Evolutionary conservation across 2,888 invertebrate genomes (phyloP), one percentile per base, ranked within the genome.

Genomic region (Hydrotaea diabolus): DNA sequence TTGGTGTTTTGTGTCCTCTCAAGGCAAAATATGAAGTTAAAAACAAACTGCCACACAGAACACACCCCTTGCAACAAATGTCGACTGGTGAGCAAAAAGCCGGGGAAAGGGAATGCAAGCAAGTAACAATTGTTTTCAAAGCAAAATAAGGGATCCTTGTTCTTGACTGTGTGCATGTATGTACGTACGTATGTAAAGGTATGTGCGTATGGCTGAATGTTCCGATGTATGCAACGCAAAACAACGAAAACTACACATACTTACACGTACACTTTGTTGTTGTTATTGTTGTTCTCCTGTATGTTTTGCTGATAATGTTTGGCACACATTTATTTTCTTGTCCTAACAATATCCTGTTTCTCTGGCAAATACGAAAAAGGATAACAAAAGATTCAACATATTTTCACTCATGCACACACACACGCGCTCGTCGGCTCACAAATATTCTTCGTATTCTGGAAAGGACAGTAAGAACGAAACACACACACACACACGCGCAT

Each of bases 291-390:
- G 21, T 79, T 49, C n/a, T n/a, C n/a, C n/a, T n/a, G n/a, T 49
- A 43, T 72, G 59, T 46, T 43, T 43, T 21, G 66, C 43, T 77
- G 77, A 39, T 74, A 57, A 59, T 74, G 59, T 74, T 74, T 74
- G 74, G 59, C 74, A 74, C 59, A 74, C 59, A 74, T 74, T 43
- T 69, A 59, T 74, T 77, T 78, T 78, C 53, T 77, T 82, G 49
- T 81, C 53, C 26, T 55, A 69, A 62, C 73, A 76, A 78, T 81
- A 80, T 85, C 82, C 79, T 82, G 85, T 82, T 82, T 46, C 76
- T 76, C 55, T 53, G 43, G 31, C 8, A 26, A 39, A 15, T 19
- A 26, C 59, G 59, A 7, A 59, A 59, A 78, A 71, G 62, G 62
- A 39, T 53, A 82, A 82, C 82, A 78, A 82, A 74, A 82, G 81